Base-by-base conservation (phyloP, 2,888 invertebrate genomes). In the Teleogryllus oceanicus region DNA sequence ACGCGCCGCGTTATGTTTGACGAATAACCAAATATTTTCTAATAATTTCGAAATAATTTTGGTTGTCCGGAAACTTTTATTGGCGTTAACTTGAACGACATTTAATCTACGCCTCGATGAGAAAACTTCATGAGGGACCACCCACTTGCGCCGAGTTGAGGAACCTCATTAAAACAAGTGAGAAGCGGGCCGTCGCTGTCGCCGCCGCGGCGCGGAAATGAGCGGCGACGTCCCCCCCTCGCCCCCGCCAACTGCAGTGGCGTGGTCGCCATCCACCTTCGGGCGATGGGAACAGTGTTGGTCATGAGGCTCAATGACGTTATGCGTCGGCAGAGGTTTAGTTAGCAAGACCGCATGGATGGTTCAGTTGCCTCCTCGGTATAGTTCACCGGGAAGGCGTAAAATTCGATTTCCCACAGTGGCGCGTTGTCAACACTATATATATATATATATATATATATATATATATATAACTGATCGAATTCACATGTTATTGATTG, bases 101-200 rank as follows among this genome's bases (percentile, higher is more conserved):
- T 62, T 62, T 62, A 62, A 62, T 62, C 62, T 62, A 62, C 62
- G 16, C 62, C 62, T 62, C 62, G 62, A 62, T 62, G 62, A 62
- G 62, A n/a, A 62, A 62, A 62, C 62, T 62, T 62, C 16, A n/a
- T n/a, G 62, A 13, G 62, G n/a, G 62, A 4, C 16, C 62, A 18
- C 62, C 16, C 62, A 18, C 62, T 62, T 62, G 62, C 62, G 62
- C n/a, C 62, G 62, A 62, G 62, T 62, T 62, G 62, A 12, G 62
- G 62, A 62, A 62, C 62, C 62, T 62, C 62, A 62, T 62, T 62
- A 62, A 62, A 62, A 62, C 62, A 62, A 62, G 62, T 62, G 62
- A 62, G 62, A 62, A 62, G 62, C 62, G 37, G 8, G 37, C 8
- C 37, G 37, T 8, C 37, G 37, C 37, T 37, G 37, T 37, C 37